Evolutionary conservation across 1,140 invertebrate species (phyloP), one percentile per base, ranked within the genome.

Genomic region (Heliconius himera): DNA sequence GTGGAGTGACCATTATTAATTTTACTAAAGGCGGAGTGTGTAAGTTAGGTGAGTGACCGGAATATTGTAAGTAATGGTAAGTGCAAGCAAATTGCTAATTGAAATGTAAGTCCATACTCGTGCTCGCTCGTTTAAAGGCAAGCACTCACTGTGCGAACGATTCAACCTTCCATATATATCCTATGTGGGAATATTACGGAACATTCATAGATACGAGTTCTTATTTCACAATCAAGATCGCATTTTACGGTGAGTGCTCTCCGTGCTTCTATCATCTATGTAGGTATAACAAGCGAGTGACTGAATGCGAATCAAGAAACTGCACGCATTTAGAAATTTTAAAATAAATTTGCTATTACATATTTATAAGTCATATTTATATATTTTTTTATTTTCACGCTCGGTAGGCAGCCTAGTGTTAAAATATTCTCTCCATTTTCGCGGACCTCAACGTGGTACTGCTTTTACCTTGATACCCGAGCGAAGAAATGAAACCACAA

Each of bases 21-120:
- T 77, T 72, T 46, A 77, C 66, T 77, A 77, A 77, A 70, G 72
- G 73, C 56, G 51, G 56, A 73, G 49, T 81, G 60, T 74, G 76
- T 74, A 75, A 78, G 70, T 74, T 79, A 80, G 85, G 85, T 86
- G 80, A 83, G n/a, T 86, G 85, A 86, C 85, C 85, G 85, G 76
- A 78, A 82, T 84, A 83, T 82, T 84, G 81, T 85, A 81, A 81
- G 80, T 81, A 79, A 84, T 86, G 78, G 81, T 79, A 81, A 82
- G 71, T 83, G 77, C 78, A 84, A 80, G 80, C 81, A 83, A 84
- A 86, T 84, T 81, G 80, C 73, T 82, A 84, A 86, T 86, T 86
- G 84, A 86, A 85, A 83, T 83, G 80, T 86, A 86, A 86, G 83
- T 80, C 84, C 83, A 83, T 82, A 81, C 81, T 81, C 81, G 76